Base-by-base conservation (phyloP, 2,797 vertebrate genomes). In the Leucoraja ocellata region DNA sequence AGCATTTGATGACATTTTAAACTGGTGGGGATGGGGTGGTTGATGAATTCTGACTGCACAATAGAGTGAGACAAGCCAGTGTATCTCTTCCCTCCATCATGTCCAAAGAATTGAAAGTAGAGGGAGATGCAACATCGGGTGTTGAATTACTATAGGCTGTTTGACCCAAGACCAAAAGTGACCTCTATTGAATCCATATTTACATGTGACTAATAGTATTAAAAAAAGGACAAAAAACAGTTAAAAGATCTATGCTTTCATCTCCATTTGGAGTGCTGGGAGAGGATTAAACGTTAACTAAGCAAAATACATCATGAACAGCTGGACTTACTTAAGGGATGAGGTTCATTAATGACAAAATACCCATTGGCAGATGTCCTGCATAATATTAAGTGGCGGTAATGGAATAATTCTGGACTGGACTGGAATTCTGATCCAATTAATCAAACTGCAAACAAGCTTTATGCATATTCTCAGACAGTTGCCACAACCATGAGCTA, bases 351-450 rank as follows among this genome's bases (percentile, higher is more conserved):
- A 92, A 92, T 92, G 90, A 76, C 73, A 76, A 92, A 92, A 76
- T 46, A 58, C 90, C 73, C 68, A 58, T 74, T 92, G 90, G 90
- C 90, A 92, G 90, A 92, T 92, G 90, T 74, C 68, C 90, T 92
- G 90, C 68, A 92, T 92, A 76, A 76, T 92, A 76, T 54, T 92
- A 92, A 76, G 71, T 54, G 90, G 76, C 58, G 90, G 90, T 76
- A 92, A 92, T 92, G 90, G 90, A 92, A 92, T 92, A 92, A 92
- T 92, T 92, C 73, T 74, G 68, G 39, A 92, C 90, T 92, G 90
- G 90, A 68, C 73, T 92, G 39, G 90, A 92, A 92, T 92, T 92
- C 71, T 92, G 90, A 92, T 76, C 90, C 73, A 92, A 92, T 92
- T 92, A 92, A 92, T 92, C 90, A 92, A 76, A 76, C 36, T 92